Conservation (phyloP, 2,888 invertebrate genomes). For the Apoda limacodes region DNA sequence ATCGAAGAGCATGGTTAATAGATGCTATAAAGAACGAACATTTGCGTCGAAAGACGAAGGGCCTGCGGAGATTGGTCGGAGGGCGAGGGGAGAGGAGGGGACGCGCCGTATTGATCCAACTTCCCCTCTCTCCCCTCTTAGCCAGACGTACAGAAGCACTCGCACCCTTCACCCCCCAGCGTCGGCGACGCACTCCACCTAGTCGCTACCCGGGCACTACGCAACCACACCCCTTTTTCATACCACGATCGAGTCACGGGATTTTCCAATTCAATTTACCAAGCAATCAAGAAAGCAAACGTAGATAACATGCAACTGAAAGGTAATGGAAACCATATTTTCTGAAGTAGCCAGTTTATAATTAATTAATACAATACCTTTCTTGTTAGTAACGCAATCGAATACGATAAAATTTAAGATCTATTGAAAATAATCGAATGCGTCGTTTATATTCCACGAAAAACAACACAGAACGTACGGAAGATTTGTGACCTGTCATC, state of each 20-base stretch:
- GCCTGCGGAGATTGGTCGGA: slow-evolving; percentile 62
- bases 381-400: too few relatives aligned
- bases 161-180: slow-evolving; percentile 23
- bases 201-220: slow-evolving; percentile 40
- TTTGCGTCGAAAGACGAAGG: slow-evolving; percentile 66
- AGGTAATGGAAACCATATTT: too few relatives aligned
- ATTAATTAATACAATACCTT: too few relatives aligned
- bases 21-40: slow-evolving; percentile 63
- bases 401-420: too few relatives aligned
- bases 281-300: slow-evolving; percentile 32
- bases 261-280: slow-evolving; percentile 65
- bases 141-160: slow-evolving; percentile 53
- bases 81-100: slow-evolving; percentile 30
- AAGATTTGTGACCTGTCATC: slow-evolving; percentile 32
- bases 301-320: too few relatives aligned
- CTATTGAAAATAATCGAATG: too few relatives aligned
- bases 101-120: slow-evolving; percentile 34
- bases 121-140: slow-evolving; percentile 21
- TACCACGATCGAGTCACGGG: slow-evolving; percentile 57
- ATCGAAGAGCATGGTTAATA: slow-evolving; percentile 60
- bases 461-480: slow-evolving; percentile 24
- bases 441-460: too few relatives aligned
- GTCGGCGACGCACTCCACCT: slow-evolving; percentile 34
- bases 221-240: slow-evolving; percentile 65
- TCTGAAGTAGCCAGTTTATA: too few relatives aligned